Conservation (phyloP, 2,888 invertebrate genomes). For the Glyphotaelius pellucidus region DNA sequence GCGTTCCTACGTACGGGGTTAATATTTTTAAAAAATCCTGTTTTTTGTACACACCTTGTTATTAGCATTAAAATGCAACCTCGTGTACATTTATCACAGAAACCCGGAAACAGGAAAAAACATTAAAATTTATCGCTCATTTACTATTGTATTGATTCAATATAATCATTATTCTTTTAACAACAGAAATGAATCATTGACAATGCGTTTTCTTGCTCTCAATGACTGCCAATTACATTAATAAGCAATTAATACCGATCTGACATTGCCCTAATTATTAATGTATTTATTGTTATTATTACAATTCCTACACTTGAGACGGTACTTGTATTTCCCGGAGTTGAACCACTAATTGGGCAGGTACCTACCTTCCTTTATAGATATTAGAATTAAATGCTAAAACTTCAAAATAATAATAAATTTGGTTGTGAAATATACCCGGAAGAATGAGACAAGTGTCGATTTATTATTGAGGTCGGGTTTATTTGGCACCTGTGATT, state of each 20-base stretch:
- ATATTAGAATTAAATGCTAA: neutral
- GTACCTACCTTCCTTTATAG: neutral
- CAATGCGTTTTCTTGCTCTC: neutral
- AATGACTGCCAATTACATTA: neutral
- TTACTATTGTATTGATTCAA: neutral
- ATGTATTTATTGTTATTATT: neutral
- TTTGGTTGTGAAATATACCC: neutral
- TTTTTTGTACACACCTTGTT: too few relatives aligned
- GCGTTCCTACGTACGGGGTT: too few relatives aligned
- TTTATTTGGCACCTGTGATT: neutral
- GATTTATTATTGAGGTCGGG: neutral
- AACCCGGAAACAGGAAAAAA: neutral
- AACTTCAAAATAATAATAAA: neutral
- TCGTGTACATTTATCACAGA: neutral
- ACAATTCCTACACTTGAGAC: neutral
- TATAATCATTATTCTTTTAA: neutral
- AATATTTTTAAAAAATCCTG: too few relatives aligned
- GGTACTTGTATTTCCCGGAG: neutral
- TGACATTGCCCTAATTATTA: slow-evolving; percentile 33
- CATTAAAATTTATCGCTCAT: neutral
- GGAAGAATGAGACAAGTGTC: neutral
- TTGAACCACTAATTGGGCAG: neutral
- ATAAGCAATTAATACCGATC: slow-evolving; percentile 28
- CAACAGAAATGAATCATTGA: neutral
- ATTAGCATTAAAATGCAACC: neutral